phyloP scores from a whole-genome alignment of 2,888 invertebrate genomes.

The Scaptomyza caliginosa region DNA sequence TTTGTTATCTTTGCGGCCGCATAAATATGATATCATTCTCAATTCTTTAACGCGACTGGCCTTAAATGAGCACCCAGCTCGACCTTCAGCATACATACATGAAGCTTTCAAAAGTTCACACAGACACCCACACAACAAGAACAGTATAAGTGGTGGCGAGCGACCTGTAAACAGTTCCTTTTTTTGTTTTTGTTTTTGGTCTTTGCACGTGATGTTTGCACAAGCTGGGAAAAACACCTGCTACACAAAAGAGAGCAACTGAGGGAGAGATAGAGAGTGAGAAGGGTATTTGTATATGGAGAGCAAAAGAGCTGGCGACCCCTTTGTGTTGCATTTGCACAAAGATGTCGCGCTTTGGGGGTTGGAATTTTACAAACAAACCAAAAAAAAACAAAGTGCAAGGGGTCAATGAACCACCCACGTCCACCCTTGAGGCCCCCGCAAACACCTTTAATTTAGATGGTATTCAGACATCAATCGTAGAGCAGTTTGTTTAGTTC shows the following conservation, averaged over 20 bases:
- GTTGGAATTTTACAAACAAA: slow-evolving; percentile 49
- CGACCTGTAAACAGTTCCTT: slow-evolving; percentile 26
- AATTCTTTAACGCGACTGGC: slow-evolving; percentile 31
- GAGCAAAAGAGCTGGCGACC: slow-evolving; percentile 40
- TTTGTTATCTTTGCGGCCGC: slow-evolving; percentile 65
- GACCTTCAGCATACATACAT: slow-evolving; percentile 72
- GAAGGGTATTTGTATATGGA: background rate
- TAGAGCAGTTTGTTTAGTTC: slow-evolving; percentile 25
- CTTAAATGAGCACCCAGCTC: slow-evolving; percentile 47
- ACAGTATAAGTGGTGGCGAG: slow-evolving; percentile 21
- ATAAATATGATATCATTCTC: slow-evolving; percentile 68
- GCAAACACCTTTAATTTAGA: background rate
- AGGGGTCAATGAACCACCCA: slow-evolving; percentile 48
- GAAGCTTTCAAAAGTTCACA: slow-evolving; percentile 45
- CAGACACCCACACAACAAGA: background rate
- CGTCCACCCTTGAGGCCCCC: background rate
- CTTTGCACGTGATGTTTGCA: slow-evolving; percentile 60
- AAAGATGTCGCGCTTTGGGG: slow-evolving; percentile 53
- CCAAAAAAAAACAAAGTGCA: slow-evolving; percentile 24
- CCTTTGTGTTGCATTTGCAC: slow-evolving; percentile 48
- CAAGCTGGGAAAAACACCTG: slow-evolving; percentile 50
- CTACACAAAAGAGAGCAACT: slow-evolving; percentile 19
- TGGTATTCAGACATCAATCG: slow-evolving; percentile 33
- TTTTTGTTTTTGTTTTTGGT: slow-evolving; percentile 14
- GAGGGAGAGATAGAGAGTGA: background rate